Evolutionary conservation across 2,113 vertebrate genomes (phyloP), one percentile per base, ranked within the genome.

Genomic region (Mobula hypostoma): DNA sequence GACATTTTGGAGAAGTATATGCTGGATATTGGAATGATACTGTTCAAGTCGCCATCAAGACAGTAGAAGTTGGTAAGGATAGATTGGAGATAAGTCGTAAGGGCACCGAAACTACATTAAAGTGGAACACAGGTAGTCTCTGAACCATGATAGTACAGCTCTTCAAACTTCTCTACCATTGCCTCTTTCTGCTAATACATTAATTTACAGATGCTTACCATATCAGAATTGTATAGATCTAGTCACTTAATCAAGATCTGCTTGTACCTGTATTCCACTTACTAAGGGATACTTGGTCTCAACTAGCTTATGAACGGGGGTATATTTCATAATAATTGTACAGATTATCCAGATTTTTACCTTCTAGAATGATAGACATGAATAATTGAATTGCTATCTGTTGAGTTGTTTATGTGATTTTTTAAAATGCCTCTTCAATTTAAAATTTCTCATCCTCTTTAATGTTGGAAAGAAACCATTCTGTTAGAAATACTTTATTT

Each of bases 21-120:
- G 94, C 95, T 6, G 98, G 97, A 6, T 95, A 95, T 68, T 98
- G 98, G 98, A 98, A 97, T 94, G 96, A 94, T 17, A 94, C 94
- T 80, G 96, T 97, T 29, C 95, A 94, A 0, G 98, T 98, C 15
- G 98, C 98, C 70, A 95, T 98, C 94, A 98, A 98, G 96, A 96
- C 97, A 87, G 95, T 98, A 29, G 97, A 97, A 91, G 96, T 96
- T 96, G 96, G 94, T 96, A 91, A 96, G 90, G 68, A 72, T 93
- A 9, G 12, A 24, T 21, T 17, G 14, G 61, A 88, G n/a, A 29
- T 63, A 29, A 88, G 27, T 5, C n/a, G 27, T n/a, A 14, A n/a
- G 29, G 14, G 58, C 0, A 87, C 27, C 12, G 56, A 14, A 61
- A 27, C 11, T 12, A 29, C 11, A 24, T 58, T 27, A 83, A 7